Base-by-base conservation (phyloP, 2,888 invertebrate genomes). In the Xestia rhomboidea region DNA sequence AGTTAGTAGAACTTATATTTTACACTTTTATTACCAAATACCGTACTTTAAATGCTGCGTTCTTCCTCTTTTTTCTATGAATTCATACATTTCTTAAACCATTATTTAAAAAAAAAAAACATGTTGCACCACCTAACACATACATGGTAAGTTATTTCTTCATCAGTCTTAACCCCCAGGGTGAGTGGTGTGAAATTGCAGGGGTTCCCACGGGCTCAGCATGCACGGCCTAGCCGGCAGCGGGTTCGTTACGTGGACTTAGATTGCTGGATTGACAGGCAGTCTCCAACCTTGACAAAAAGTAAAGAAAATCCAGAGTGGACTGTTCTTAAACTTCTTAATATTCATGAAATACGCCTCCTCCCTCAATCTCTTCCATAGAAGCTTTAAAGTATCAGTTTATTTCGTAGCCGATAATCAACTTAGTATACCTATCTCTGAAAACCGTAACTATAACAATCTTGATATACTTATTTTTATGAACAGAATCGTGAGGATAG, bases 161-260 rank as follows among this genome's bases (percentile, higher is more conserved):
- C 8, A 66, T 73, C n/a, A 64, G 41, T 34, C 64, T 51, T 24
- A 41, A 34, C 46, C 46, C 46, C 51, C 68, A 34, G 44, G 57
- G 57, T 15, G 49, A n/a, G n/a, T 66, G 41, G 77, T 84, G 82
- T 76, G 76, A 84, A 84, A 83, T 82, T 87, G 82, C 76, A 83
- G 79, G 78, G 77, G 72, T 79, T 79, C 83, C 79, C 79, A 63
- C 34, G 76, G 73, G 87, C 70, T 82, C 71, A 78, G 69, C 77
- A n/a, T n/a, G n/a, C n/a, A 67, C 41, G 68, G 71, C 68, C 70
- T 57, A 73, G 49, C 27, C 27, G 72, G 27, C 78, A 66, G 44
- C 46, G 27, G 51, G 79, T 86, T 88, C 85, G 87, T 88, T 86
- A 87, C 71, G 79, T 66, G 69, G 79, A 81, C 62, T 63, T 81